These are phyloP conservation scores for Saturnia pavonia DNA, from an alignment of 2,888 invertebrate species.

Conservation along the genomic window DNA sequence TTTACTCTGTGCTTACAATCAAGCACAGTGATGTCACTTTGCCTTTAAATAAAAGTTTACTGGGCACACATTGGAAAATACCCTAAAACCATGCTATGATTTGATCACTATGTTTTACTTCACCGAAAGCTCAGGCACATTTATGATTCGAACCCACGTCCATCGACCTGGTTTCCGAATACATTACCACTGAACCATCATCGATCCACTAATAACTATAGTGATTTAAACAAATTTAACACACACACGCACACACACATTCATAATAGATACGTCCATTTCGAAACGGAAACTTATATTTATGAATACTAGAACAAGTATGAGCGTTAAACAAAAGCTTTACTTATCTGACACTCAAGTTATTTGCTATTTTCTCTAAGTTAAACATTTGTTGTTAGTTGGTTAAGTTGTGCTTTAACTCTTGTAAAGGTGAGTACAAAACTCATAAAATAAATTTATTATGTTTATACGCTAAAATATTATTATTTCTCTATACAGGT, in stretches of 20 bases:
- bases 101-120: too few relatives aligned
- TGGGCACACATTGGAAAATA: too few relatives aligned
- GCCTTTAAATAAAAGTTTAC: too few relatives aligned
- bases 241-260: neutral
- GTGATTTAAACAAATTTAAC: neutral
- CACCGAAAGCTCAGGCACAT: too few relatives aligned
- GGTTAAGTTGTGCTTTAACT: constrained; percentile 27
- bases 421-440: constrained; percentile 33
- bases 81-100: too few relatives aligned
- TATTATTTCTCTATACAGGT: too few relatives aligned
- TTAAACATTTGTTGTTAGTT: constrained; percentile 32
- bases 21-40: too few relatives aligned
- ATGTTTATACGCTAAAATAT: neutral
- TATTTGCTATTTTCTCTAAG: constrained; percentile 43
- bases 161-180: too few relatives aligned
- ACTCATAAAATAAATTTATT: constrained; percentile 15
- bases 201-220: neutral
- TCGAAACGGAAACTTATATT: constrained; percentile 17
- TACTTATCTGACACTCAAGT: constrained; percentile 36
- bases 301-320: constrained; percentile 24
- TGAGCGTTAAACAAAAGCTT: constrained; percentile 26
- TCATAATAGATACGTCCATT: constrained; percentile 15
- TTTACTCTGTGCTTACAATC: too few relatives aligned
- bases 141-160: too few relatives aligned
- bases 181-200: neutral